Percentiles rank a stretch among this genome's conserved stretches.
Conservation (phyloP, 2,113 vertebrate species). For the Salvelinus namaycush region DNA sequence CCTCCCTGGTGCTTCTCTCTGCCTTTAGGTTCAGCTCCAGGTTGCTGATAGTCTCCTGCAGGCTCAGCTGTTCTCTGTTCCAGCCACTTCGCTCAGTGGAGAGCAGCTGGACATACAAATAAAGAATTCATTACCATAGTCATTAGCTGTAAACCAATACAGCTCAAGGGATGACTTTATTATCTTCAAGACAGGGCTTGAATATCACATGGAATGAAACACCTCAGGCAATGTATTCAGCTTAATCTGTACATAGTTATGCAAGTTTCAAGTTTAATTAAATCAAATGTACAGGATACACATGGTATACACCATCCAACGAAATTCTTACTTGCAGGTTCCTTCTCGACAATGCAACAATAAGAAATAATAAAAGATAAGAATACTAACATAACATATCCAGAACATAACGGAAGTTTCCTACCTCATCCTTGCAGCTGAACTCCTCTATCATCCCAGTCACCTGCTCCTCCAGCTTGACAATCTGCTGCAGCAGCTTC, state of each 20-base stretch:
- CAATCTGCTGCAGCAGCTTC: constrained; percentile 84
- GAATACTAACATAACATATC: neutral
- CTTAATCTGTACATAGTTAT: constrained; percentile 19
- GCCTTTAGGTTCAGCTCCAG: constrained; percentile 72
- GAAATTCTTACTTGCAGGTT: no score
- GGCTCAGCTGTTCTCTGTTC: constrained; percentile 62
- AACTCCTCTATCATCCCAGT: constrained; percentile 74
- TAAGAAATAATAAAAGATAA: no score
- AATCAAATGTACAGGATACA: no score
- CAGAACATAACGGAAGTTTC: neutral
- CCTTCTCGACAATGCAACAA: no score
- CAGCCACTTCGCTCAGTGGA: constrained; percentile 76
- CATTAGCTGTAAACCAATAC: neutral
- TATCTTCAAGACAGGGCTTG: neutral
- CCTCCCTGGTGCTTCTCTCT: constrained; percentile 65
- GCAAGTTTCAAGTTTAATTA: neutral
- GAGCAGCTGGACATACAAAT: constrained; percentile 65
- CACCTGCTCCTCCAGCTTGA: constrained; percentile 85
- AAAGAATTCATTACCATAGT: neutral
- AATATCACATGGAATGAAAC: neutral
- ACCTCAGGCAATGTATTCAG: constrained; percentile 5
- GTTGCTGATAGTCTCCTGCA: constrained; percentile 46
- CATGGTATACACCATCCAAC: no score
- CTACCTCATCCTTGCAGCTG: constrained; percentile 1
- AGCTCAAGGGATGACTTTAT: constrained; percentile 28